A percentile compares a stretch with the other conserved stretches of the same genome.
These are phyloP conservation scores for Ochropleura leucogaster DNA, from an alignment of 2,888 invertebrate species.

Conservation along the genomic window DNA sequence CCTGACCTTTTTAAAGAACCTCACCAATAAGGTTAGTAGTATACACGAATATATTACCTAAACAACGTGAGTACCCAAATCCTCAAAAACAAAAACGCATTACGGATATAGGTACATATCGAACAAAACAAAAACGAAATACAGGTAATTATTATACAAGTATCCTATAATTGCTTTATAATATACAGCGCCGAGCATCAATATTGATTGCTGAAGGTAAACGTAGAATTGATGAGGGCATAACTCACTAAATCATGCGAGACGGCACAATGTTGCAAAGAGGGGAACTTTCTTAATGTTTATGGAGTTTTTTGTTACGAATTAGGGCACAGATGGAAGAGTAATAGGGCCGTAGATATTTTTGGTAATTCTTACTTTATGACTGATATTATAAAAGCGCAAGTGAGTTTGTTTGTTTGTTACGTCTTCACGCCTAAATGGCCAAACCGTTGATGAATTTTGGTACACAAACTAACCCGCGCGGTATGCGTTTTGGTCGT, in stretches of 20 bases:
- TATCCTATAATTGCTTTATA: slow-evolving; percentile 56
- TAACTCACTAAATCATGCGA: slow-evolving; percentile 46
- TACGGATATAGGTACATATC: not conserved
- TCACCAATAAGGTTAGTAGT: not conserved
- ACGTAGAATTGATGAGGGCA: slow-evolving; percentile 57
- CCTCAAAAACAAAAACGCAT: not conserved
- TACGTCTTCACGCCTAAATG: too few relatives aligned
- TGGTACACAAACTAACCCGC: too few relatives aligned
- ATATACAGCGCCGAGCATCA: slow-evolving; percentile 46
- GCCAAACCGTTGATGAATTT: too few relatives aligned
- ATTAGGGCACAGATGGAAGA: slow-evolving; percentile 40
- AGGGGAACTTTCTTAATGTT: slow-evolving; percentile 46
- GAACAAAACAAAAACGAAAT: not conserved
- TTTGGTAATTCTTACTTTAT: too few relatives aligned
- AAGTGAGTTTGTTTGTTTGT: too few relatives aligned
- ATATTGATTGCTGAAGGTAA: slow-evolving; percentile 53
- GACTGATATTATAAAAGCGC: too few relatives aligned
- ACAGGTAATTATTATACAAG: slow-evolving; percentile 31
- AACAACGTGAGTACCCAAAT: not conserved
- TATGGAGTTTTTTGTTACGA: slow-evolving; percentile 43
- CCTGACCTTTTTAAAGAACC: too few relatives aligned
- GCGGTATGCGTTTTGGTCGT: too few relatives aligned
- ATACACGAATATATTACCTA: not conserved
- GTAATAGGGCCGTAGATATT: not conserved
- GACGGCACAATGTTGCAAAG: slow-evolving; percentile 28